phyloP scores from a whole-genome alignment of 2,797 vertebrate genomes.

The Macropus fuliginosus region DNA sequence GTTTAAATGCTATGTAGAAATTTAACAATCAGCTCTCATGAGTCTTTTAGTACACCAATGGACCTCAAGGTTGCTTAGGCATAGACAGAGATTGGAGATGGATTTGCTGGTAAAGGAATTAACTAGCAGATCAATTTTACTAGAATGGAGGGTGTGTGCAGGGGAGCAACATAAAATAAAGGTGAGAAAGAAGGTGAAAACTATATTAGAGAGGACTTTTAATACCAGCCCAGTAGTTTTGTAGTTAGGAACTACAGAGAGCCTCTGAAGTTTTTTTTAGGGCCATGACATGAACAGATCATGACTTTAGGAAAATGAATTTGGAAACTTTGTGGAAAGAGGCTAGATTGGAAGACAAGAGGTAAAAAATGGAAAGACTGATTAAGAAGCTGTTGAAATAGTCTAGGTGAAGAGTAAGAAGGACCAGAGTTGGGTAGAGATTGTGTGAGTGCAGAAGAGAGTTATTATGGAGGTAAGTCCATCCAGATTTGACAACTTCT shows the following conservation, averaged over 20 bases:
- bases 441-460: neutral
- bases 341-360: neutral
- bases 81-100: neutral
- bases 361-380: neutral
- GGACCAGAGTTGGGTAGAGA: neutral
- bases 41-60: neutral
- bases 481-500: neutral
- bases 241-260: neutral
- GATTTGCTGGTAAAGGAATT: neutral
- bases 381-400: neutral
- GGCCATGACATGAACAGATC: neutral
- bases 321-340: neutral
- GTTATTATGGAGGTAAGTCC: neutral
- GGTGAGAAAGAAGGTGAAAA: neutral
- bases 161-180: neutral
- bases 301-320: neutral
- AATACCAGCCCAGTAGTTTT: neutral
- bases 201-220: neutral
- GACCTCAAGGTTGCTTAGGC: neutral
- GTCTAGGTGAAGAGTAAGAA: neutral
- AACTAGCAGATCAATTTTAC: neutral
- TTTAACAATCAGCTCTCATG: neutral
- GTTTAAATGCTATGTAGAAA: neutral
- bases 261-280: neutral
- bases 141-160: neutral